Evolutionary conservation across 2,888 invertebrate genomes (phyloP).

Genomic region (Drosophila infuscata): DNA sequence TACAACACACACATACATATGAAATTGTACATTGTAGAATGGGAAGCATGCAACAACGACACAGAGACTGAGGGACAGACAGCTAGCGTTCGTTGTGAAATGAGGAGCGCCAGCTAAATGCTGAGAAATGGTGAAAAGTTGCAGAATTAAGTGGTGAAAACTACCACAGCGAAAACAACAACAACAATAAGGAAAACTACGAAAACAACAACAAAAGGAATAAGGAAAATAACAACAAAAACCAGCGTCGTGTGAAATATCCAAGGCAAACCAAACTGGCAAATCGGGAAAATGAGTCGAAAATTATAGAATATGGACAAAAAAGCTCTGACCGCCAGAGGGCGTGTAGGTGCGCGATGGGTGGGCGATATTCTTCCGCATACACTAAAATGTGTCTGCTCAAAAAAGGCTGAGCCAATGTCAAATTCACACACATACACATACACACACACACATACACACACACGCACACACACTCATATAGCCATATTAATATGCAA

Average conservation of each 20-base stretch:
- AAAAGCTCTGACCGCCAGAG: constrained; percentile 27
- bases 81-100: constrained; percentile 45
- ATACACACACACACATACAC: constrained; percentile 17
- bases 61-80: neutral
- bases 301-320: constrained; percentile 60
- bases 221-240: constrained; percentile 14
- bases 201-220: constrained; percentile 9
- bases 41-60: constrained; percentile 60
- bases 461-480: constrained; percentile 5
- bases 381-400: constrained; percentile 15
- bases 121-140: constrained; percentile 72
- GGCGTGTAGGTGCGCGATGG: constrained; percentile 21
- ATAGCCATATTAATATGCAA: constrained; percentile 57
- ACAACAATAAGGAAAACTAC: constrained; percentile 8
- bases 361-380: constrained; percentile 9
- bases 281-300: constrained; percentile 80
- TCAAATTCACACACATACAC: constrained; percentile 42
- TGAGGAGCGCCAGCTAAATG: constrained; percentile 63
- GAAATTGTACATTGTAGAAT: constrained; percentile 49
- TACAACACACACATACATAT: constrained; percentile 10
- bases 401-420: constrained; percentile 46
- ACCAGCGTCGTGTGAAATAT: constrained; percentile 58
- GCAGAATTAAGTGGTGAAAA: constrained; percentile 71
- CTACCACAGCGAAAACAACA: constrained; percentile 21
- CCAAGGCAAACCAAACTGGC: constrained; percentile 15